Conservation (phyloP, 1,140 invertebrate genomes). For the Muscidifurax raptorellus region DNA sequence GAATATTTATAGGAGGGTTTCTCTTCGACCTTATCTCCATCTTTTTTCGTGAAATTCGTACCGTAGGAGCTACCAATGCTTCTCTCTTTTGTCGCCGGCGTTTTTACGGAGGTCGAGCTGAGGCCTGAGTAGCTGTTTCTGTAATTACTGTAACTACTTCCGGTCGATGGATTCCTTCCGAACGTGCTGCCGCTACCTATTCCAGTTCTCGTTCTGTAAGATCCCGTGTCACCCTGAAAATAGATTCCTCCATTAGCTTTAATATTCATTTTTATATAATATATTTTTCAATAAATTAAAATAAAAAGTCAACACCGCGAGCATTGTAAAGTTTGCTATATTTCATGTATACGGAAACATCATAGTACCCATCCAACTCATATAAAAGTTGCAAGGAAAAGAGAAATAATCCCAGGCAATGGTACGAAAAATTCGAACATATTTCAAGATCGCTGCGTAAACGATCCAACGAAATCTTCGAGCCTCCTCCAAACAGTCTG, state of each 20-base stretch:
- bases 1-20: conserved; percentile 67
- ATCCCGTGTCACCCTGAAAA: conserved; percentile 66
- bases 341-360: too few species aligned
- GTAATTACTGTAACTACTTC: conserved; percentile 65
- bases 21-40: conserved; percentile 65
- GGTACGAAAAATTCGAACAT: too few species aligned
- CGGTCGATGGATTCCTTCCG: conserved; percentile 62
- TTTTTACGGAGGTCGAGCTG: conserved; percentile 59
- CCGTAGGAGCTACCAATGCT: conserved; percentile 59
- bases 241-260: conserved; percentile 29
- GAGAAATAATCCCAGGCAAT: too few species aligned
- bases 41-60: conserved; percentile 64
- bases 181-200: conserved; percentile 57
- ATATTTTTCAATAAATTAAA: too few species aligned
- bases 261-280: background rate
- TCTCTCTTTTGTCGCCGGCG: conserved; percentile 62
- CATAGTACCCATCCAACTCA: too few species aligned
- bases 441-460: background rate
- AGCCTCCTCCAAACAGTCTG: background rate
- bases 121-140: conserved; percentile 65
- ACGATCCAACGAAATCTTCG: background rate
- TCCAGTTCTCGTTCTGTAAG: conserved; percentile 65
- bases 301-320: too few species aligned
- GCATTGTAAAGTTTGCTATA: too few species aligned
- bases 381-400: too few species aligned